Evolutionary conservation across 2,113 vertebrate species (phyloP).

Genomic region (Taurulus bubalis): DNA sequence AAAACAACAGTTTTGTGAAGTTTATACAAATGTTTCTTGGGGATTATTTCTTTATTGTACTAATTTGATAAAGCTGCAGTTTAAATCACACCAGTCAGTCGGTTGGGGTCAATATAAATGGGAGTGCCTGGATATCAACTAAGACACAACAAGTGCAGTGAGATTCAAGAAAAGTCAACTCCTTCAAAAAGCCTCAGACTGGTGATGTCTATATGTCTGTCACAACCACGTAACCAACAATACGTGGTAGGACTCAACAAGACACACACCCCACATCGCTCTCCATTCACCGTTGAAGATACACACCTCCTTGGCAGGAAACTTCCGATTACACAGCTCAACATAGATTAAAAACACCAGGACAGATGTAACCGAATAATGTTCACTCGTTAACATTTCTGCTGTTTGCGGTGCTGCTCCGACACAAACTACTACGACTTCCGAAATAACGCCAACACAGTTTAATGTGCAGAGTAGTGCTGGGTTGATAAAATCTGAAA

Average conservation of each 20-base stretch:
- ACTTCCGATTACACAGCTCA: not conserved
- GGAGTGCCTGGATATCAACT: not conserved
- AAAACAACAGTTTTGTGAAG: not conserved
- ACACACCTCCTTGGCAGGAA: constrained; percentile 7
- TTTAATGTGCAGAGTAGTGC: not conserved
- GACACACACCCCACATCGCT: constrained; percentile 3
- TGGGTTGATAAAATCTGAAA: not conserved
- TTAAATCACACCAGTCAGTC: not conserved
- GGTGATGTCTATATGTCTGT: not conserved
- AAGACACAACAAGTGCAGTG: not conserved
- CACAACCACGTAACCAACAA: constrained; percentile 9
- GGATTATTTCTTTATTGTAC: not conserved
- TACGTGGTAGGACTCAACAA: not conserved
- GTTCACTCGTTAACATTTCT: not conserved
- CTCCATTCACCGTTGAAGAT: not conserved
- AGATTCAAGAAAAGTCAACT: not conserved
- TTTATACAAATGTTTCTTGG: not conserved
- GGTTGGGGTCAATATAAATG: not conserved
- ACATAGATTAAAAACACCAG: constrained; percentile 1
- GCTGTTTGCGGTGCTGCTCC: not conserved
- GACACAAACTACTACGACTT: not conserved
- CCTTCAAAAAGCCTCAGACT: not conserved
- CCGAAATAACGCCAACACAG: not conserved
- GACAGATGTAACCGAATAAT: not conserved
- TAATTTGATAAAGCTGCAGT: not conserved